Evolutionary conservation across 2,888 invertebrate species (phyloP), one percentile per base, ranked within the genome.

Genomic region (Leistus spinibarbis): DNA sequence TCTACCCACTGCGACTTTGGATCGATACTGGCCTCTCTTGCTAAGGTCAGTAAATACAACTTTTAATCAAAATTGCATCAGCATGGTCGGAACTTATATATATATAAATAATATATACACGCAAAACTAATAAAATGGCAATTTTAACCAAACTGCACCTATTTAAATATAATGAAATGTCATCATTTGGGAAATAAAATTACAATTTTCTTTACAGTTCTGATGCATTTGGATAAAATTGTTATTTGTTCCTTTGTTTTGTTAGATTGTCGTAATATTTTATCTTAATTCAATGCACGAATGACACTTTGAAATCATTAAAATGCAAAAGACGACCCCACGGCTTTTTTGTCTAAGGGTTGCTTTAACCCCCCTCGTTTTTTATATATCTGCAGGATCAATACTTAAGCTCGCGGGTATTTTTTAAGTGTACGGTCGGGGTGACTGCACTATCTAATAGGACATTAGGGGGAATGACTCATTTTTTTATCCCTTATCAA

Each of bases 11-110:
- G 85, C 82, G 86, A 86, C 83, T 86, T 85, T 83, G 86, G 86
- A 86, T 85, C 85, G 82, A 84, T 85, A 84, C 84, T 86, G 86
- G 85, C 86, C 86, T 85, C 86, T 83, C 84, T 86, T 82, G 83
- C 85, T 83, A 86, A 86, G 86, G 86, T 86, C 86, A 86, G 86
- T 86, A 86, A 67, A 23, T 66, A 73, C 66, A 73, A 62, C 54
- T 53, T 73, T 23, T 66, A 67, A 53, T 62, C 62, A 66, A 62
- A 66, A 53, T 66, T 73, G 40, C 7, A 10, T 40, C 66, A 73
- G 67, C 73, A 67, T 67, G 73, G 73, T 73, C 73, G 73, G 73
- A 73, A 53, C 23, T 73, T 73, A 73, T 73, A 73, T 73, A 73
- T 73, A 16, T 62, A 40, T 40, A 40, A 10, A 10, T 40, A 40